Conservation (phyloP, 2,113 vertebrate species). For the Prochilodus magdalenae region DNA sequence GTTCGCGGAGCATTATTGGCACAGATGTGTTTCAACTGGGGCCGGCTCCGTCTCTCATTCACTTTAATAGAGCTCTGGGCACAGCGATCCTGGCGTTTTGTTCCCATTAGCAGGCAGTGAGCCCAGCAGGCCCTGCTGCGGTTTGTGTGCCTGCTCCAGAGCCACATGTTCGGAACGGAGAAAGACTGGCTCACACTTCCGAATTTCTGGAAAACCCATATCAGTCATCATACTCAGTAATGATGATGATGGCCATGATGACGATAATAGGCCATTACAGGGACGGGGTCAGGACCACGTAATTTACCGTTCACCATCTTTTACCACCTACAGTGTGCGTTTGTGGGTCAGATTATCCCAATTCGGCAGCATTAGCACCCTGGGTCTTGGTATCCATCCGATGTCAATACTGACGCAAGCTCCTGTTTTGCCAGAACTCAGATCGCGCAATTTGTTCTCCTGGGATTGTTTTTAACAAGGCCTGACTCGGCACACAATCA, state of each 20-base stretch:
- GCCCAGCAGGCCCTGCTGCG: constrained; percentile 23
- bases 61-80: constrained; percentile 23
- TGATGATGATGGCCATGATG: constrained; percentile 17
- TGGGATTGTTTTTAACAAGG: constrained; percentile 59
- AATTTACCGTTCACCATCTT: constrained; percentile 7
- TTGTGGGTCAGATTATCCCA: background rate
- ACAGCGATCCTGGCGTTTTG: background rate
- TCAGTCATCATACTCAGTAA: background rate
- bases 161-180: constrained; percentile 19
- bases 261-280: constrained; percentile 14
- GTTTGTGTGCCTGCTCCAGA: background rate
- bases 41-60: constrained; percentile 14
- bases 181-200: constrained; percentile 14
- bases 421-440: constrained; percentile 50
- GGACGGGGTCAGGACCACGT: constrained; percentile 5
- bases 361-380: constrained; percentile 26
- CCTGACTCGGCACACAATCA: constrained; percentile 31
- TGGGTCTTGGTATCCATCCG: constrained; percentile 30
- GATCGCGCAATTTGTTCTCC: constrained; percentile 45
- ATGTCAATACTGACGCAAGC: constrained; percentile 59
- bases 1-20: constrained; percentile 2
- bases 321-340: constrained; percentile 15
- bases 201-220: constrained; percentile 40
- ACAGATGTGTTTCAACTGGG: constrained; percentile 14
- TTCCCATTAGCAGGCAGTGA: constrained; percentile 28